Evolutionary conservation across 2,113 vertebrate genomes (phyloP).

Genomic region (Tetrax tetrax): DNA sequence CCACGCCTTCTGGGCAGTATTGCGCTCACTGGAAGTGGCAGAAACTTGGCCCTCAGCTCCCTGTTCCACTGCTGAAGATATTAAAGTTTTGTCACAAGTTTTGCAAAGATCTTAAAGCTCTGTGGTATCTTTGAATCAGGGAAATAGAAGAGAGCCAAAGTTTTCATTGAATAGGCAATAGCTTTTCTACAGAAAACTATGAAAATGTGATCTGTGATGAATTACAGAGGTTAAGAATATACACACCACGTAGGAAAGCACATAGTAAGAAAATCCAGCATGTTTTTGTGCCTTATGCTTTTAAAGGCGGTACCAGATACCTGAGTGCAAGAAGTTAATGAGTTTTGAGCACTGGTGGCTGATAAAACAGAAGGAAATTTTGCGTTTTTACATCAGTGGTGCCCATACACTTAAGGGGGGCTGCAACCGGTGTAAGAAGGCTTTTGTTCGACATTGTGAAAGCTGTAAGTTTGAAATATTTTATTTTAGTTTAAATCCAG

Average conservation of each 20-base stretch:
- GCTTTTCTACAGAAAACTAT: neutral
- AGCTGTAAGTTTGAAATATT: neutral
- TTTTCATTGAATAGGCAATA: neutral
- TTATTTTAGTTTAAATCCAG: neutral
- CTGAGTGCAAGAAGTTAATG: neutral
- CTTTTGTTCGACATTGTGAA: neutral
- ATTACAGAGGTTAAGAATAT: slow-evolving; percentile 37
- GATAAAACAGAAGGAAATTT: neutral
- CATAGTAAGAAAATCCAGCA: neutral
- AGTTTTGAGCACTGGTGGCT: neutral
- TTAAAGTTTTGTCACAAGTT: neutral
- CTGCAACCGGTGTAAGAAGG: neutral
- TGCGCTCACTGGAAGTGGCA: neutral
- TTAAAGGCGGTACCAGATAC: neutral
- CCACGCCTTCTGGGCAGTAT: neutral
- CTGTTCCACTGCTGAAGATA: neutral
- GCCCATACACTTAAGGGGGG: neutral
- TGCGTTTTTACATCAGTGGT: neutral
- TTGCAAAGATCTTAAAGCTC: neutral
- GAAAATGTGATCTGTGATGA: neutral
- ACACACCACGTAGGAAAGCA: neutral
- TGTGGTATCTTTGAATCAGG: neutral
- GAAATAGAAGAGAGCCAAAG: neutral
- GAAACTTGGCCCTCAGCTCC: neutral
- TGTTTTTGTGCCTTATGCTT: neutral